Conservation (phyloP, 2,113 vertebrate genomes). For the Herpailurus yagouaroundi region DNA sequence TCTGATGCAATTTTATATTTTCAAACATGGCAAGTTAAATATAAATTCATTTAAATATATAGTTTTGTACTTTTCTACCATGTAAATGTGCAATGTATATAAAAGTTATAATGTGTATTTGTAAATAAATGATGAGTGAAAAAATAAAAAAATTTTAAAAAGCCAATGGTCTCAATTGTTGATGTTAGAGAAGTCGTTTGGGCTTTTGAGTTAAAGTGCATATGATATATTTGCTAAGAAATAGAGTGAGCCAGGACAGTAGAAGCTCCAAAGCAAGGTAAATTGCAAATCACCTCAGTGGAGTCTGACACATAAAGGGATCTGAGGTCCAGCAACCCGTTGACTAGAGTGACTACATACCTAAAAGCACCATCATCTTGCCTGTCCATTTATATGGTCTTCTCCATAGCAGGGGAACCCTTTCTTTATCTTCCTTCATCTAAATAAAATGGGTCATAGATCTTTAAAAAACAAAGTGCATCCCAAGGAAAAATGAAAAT, state of each 20-base stretch:
- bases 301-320: not conserved
- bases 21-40: constrained; percentile 98
- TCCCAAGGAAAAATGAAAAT: not conserved
- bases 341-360: not conserved
- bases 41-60: constrained; percentile 99
- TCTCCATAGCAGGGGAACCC: not conserved
- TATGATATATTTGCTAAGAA: not conserved
- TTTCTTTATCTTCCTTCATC: not conserved
- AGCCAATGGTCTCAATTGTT: constrained; percentile 76
- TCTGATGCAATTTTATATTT: constrained; percentile 94
- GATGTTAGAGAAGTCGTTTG: not conserved
- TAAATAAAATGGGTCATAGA: not conserved
- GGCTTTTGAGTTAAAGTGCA: not conserved
- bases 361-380: not conserved
- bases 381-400: not conserved
- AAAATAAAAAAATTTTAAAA: constrained; percentile 88
- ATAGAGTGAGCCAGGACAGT: not conserved
- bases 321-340: not conserved
- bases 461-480: not conserved
- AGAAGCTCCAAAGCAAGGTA: not conserved
- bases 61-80: constrained; percentile 99
- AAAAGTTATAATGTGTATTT: constrained; percentile 99
- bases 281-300: not conserved
- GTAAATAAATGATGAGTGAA: constrained; percentile 99
- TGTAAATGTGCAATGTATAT: constrained; percentile 99